These are phyloP conservation scores for Solea senegalensis DNA, from an alignment of 2,113 vertebrate species.

Conservation along the genomic window DNA sequence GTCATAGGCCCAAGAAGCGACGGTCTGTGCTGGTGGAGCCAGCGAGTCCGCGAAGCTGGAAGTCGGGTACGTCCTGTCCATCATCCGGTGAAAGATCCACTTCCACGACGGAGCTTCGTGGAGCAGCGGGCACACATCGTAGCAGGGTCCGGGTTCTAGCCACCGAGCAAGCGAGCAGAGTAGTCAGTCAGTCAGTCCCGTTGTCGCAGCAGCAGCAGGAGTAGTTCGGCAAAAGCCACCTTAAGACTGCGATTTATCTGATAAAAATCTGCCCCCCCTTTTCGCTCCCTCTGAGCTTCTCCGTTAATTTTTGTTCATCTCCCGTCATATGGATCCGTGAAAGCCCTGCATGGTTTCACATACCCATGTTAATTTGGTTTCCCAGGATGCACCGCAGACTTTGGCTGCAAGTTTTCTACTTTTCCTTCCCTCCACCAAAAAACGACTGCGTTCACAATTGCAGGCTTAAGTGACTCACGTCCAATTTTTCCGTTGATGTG, in stretches of 20 bases:
- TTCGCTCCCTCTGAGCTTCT: constrained; percentile 19
- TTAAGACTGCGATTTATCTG: constrained; percentile 29
- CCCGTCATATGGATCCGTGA: constrained; percentile 51
- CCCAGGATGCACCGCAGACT: constrained; percentile 85
- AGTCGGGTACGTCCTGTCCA: constrained; percentile 94
- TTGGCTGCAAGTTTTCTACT: constrained; percentile 60
- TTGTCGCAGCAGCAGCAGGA: constrained; percentile 9
- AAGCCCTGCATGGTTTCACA: constrained; percentile 71
- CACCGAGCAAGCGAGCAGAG: constrained; percentile 40
- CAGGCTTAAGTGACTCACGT: background rate
- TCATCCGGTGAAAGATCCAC: constrained; percentile 84
- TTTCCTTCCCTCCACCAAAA: constrained; percentile 23
- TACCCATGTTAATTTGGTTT: constrained; percentile 85
- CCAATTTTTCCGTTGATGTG: background rate
- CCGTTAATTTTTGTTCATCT: constrained; percentile 48
- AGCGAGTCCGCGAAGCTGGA: constrained; percentile 89
- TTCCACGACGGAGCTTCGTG: constrained; percentile 75
- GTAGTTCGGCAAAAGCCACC: constrained; percentile 21
- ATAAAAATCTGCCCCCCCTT: constrained; percentile 33
- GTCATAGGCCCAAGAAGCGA: constrained; percentile 92
- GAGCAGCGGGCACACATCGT: constrained; percentile 78
- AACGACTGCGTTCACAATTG: background rate
- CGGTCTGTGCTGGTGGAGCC: constrained; percentile 83
- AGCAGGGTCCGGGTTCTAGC: constrained; percentile 66
- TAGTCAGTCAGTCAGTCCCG: constrained; percentile 39